Percentiles rank a stretch among this genome's conserved stretches.
phyloP scores from a whole-genome alignment of 2,113 vertebrate genomes.

The Lophura nycthemera region DNA sequence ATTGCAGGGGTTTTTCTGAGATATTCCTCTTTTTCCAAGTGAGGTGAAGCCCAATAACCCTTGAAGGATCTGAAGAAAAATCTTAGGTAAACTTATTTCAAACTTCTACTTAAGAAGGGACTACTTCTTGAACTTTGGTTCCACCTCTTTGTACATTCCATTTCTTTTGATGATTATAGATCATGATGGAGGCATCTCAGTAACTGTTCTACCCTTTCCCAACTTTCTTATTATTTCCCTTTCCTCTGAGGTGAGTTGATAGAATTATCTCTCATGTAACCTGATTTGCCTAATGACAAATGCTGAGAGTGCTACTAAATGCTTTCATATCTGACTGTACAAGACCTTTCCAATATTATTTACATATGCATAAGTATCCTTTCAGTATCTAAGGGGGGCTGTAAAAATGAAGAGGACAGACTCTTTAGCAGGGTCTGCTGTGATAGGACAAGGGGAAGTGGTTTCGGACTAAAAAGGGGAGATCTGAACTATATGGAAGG shows the following conservation, averaged over 20 bases:
- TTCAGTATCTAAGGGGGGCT: no score
- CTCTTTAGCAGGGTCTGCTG: no score
- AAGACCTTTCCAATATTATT: slow-evolving; percentile 12
- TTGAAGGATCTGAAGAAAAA: background rate
- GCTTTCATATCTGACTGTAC: background rate
- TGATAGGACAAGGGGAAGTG: no score
- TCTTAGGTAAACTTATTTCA: background rate
- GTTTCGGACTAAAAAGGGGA: background rate
- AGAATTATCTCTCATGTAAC: background rate
- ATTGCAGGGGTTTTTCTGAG: background rate
- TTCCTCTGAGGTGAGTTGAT: background rate
- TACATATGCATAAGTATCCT: background rate
- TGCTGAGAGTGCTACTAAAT: background rate
- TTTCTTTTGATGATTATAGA: background rate
- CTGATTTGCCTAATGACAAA: background rate
- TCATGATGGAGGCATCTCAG: background rate
- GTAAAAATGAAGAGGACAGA: no score
- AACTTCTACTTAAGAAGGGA: background rate
- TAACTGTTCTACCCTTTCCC: slow-evolving; percentile 7
- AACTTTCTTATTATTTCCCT: slow-evolving; percentile 6
- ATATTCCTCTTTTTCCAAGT: background rate
- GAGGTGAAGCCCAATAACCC: background rate
- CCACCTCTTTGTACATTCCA: background rate
- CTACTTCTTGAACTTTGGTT: background rate
- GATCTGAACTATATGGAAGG: no score